These are phyloP conservation scores for Heliothis subflexa DNA, from an alignment of 1,140 invertebrate genomes.

Conservation along the genomic window DNA sequence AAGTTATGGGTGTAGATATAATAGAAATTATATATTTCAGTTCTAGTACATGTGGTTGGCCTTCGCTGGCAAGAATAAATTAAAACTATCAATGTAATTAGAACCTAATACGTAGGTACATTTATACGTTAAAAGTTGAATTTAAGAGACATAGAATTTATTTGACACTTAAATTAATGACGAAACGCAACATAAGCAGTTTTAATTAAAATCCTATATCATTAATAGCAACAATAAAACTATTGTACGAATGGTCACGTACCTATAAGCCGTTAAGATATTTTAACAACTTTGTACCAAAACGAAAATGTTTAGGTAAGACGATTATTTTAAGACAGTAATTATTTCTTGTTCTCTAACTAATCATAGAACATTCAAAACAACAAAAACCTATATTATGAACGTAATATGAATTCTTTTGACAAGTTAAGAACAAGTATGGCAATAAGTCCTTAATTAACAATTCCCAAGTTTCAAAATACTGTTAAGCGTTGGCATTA, in stretches of 20 bases:
- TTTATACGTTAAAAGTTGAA: too few relatives aligned
- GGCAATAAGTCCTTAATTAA: background rate
- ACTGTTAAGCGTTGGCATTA: background rate
- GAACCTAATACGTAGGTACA: too few relatives aligned
- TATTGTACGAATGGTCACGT: background rate
- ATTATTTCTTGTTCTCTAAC: background rate
- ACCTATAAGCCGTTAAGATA: background rate
- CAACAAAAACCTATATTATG: background rate
- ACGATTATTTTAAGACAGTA: background rate
- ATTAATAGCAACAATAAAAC: background rate
- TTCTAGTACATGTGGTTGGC: too few relatives aligned
- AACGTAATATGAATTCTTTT: background rate
- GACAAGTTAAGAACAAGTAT: background rate
- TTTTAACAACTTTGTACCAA: background rate
- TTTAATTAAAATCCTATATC: too few relatives aligned
- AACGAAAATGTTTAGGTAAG: background rate
- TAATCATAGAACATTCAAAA: background rate
- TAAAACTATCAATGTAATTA: too few relatives aligned
- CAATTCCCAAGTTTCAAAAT: conserved; percentile 5
- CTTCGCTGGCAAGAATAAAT: too few relatives aligned
- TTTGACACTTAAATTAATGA: background rate
- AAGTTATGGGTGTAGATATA: background rate
- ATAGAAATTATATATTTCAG: too few relatives aligned
- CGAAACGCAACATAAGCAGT: background rate
- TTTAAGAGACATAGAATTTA: too few relatives aligned